Conservation (phyloP, 2,888 invertebrate species). For the Heteromyza rotundicornis region DNA sequence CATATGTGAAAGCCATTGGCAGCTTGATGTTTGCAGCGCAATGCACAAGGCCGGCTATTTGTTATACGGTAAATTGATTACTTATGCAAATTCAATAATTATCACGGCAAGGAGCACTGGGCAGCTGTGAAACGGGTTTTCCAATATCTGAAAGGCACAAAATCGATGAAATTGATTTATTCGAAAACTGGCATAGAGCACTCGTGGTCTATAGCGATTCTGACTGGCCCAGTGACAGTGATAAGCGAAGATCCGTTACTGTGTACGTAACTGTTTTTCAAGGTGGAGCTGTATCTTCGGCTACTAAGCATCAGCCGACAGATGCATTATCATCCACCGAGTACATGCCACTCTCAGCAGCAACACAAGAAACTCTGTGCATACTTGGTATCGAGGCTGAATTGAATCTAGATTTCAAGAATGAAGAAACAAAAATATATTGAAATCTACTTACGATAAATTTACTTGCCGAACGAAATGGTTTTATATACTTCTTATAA, state of each 20-base stretch:
- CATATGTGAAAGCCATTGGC: no score
- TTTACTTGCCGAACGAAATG: no score
- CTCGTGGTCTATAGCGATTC: conserved; percentile 18
- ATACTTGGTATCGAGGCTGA: not conserved
- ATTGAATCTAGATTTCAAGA: not conserved
- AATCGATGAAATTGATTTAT: conserved; percentile 4
- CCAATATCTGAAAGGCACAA: conserved; percentile 17
- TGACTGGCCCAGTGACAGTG: conserved; percentile 18
- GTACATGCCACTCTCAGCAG: conserved; percentile 9
- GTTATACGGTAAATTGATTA: conserved; percentile 23
- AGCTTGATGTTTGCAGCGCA: no score
- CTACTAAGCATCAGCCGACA: conserved; percentile 11
- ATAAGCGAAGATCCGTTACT: conserved; percentile 18
- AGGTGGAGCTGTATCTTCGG: conserved; percentile 13
- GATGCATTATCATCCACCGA: conserved; percentile 7
- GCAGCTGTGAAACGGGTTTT: conserved; percentile 26
- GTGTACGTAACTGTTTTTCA: not conserved
- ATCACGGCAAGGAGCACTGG: conserved; percentile 24
- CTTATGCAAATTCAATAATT: conserved; percentile 25
- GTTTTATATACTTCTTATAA: no score
- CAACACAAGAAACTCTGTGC: not conserved
- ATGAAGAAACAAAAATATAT: conserved; percentile 1
- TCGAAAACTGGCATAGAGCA: conserved; percentile 1
- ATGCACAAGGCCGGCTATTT: no score
- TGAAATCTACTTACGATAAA: no score